These are phyloP conservation scores for Balearica regulorum DNA, from an alignment of 2,797 vertebrate genomes.

Conservation along the genomic window DNA sequence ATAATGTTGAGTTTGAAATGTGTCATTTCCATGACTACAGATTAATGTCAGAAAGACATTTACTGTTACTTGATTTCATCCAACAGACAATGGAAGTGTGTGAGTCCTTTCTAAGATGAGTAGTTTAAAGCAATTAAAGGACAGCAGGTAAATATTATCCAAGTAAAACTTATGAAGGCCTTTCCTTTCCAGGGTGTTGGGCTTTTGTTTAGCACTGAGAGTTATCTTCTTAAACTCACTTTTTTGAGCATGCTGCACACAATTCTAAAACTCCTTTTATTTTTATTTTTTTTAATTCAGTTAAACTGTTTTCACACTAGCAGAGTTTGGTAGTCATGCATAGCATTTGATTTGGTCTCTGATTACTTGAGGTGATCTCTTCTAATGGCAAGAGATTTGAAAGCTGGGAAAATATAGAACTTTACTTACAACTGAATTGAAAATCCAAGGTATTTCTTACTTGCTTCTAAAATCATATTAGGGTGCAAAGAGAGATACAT, in stretches of 20 bases:
- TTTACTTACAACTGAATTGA: neutral
- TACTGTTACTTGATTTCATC: neutral
- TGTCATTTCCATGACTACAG: neutral
- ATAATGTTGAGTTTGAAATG: conserved; percentile 12
- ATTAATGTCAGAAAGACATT: neutral
- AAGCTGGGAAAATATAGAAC: neutral
- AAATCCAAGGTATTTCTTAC: neutral
- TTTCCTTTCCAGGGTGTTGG: neutral
- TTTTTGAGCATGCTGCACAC: neutral
- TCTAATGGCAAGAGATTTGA: neutral
- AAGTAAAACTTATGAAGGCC: neutral
- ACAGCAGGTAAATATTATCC: neutral
- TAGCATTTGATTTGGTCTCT: neutral
- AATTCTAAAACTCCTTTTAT: neutral
- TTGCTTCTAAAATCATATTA: neutral
- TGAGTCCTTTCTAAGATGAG: neutral
- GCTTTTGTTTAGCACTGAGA: neutral
- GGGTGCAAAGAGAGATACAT: neutral
- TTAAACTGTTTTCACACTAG: neutral
- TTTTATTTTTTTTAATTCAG: neutral
- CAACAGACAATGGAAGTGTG: neutral
- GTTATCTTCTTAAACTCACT: neutral
- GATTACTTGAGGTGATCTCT: neutral
- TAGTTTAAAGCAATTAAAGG: neutral
- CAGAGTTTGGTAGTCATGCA: neutral